A percentile compares a stretch with the other conserved stretches of the same genome.
These are phyloP conservation scores for Perca flavescens DNA, from an alignment of 2,113 vertebrate genomes.

Conservation along the genomic window DNA sequence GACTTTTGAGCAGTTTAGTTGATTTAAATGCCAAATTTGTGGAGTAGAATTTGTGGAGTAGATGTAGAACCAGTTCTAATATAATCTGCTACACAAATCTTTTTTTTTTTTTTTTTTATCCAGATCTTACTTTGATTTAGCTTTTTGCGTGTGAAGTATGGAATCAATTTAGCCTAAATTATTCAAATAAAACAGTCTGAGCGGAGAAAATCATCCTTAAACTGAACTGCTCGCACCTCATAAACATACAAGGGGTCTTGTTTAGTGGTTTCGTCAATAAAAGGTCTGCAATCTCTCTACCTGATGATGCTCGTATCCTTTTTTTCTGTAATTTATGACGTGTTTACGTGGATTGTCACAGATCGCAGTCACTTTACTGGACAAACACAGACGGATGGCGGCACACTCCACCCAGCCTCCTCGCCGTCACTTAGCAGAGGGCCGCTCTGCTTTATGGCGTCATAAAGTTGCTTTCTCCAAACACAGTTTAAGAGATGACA, in stretches of 20 bases:
- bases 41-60: not conserved
- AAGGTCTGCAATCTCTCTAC: not conserved
- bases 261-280: not conserved
- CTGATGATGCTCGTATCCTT: not conserved
- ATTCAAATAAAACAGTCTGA: not conserved
- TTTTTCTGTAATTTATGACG: slow-evolving; percentile 35
- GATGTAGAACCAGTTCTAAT: not conserved
- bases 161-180: not conserved
- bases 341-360: slow-evolving; percentile 30
- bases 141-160: not conserved
- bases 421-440: slow-evolving; percentile 34
- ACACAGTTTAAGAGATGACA: slow-evolving; percentile 80
- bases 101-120: too few species aligned
- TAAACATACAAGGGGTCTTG: not conserved
- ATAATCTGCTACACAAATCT: not conserved
- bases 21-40: not conserved
- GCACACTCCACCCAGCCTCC: slow-evolving; percentile 64
- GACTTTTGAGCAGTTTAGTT: not conserved
- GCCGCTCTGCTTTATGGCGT: slow-evolving; percentile 78
- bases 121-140: not conserved
- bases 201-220: not conserved
- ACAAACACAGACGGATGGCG: slow-evolving; percentile 35
- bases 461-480: slow-evolving; percentile 85
- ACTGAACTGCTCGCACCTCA: not conserved
- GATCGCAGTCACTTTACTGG: slow-evolving; percentile 17